Base-by-base conservation (phyloP, 1,140 invertebrate genomes). In the Caenorhabditis inopinata region DNA sequence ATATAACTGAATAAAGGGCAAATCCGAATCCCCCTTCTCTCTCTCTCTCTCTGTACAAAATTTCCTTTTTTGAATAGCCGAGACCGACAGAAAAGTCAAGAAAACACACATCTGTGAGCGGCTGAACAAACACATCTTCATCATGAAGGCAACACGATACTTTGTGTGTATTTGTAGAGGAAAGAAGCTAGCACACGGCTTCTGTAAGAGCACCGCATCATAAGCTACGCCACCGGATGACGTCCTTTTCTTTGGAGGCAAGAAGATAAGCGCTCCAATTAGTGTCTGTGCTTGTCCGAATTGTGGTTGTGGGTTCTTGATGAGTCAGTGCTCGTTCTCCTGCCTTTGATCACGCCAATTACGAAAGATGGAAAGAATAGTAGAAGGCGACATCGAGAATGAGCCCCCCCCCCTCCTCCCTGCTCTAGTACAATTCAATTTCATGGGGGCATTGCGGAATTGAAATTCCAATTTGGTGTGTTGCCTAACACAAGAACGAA, bases 111-210 rank as follows among this genome's bases (percentile, higher is more conserved):
- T 42, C 32, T 68, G 58, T 38, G 32, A 42, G 32, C 58, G 58
- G 58, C 58, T 68, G 58, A 68, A 68, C 58, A 68, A 68, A 68
- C 58, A 68, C 58, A 21, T 68, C 58, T 68, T 68, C 58, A 68
- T 68, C 58, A 68, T 68, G 58, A 42, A 29, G 58, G 58, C 58
- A 68, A 68, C 58, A 68, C 27, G 58, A 68, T 68, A 68, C 58
- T 68, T 68, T 68, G 32, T 38, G n/a, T 58, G 27, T n/a, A n/a
- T n/a, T n/a, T 38, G 25, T 21, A 18, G 32, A 68, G 32, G 27
- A 42, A 68, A 68, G 38, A 32, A 68, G 58, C 51, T 58, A 58
- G 51, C 49, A 58, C 51, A 58, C 51, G 51, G 51, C 51, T 58
- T 58, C 51, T 58, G 51, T 58, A 58, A 21, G 23, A 58, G 51